Base-by-base conservation (phyloP, 2,888 invertebrate species). In the Microchrysa polita region DNA sequence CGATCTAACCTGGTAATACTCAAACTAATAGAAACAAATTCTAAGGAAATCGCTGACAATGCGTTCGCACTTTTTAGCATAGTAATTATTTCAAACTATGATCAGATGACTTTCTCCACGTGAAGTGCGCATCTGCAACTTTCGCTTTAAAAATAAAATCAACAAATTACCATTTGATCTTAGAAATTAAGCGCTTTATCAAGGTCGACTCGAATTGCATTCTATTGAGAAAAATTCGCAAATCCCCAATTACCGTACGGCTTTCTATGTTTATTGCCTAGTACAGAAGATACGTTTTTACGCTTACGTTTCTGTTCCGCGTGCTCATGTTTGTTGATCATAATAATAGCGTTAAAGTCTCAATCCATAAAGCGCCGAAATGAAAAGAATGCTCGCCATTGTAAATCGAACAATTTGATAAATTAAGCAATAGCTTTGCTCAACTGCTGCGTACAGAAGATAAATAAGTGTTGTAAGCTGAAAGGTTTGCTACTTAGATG, bases 311-410 rank as follows among this genome's bases (percentile, higher is more conserved):
- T 48, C 48, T n/a, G 12, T 48, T 40, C 40, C 61, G 23, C 61
- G 40, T 61, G 61, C 61, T 34, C 10, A 61, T 42, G 40, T 23
- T 61, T 34, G n/a, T 40, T 12, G 23, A 40, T 18, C 22, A 40
- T 61, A 61, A 61, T n/a, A n/a, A 61, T 42, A 42, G 61, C 61
- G n/a, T 61, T 40, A n/a, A 61, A 61, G 18, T 61, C 40, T 34
- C 18, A 61, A 61, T 61, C 34, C 61, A 61, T 61, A 61, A 61
- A 61, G 14, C 61, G 61, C 40, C 23, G 16, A 61, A 16, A 27
- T 12, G 23, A 27, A 16, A 20, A 61, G n/a, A 42, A 61, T 61
- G 40, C 40, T 27, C 34, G 1, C 61, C 40, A 61, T 61, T 40
- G 40, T 40, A 23, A 61, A 42, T 5, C 16, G 16, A 42, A 61